Conservation (phyloP, 2,113 vertebrate species). For the Jacana jacana region DNA sequence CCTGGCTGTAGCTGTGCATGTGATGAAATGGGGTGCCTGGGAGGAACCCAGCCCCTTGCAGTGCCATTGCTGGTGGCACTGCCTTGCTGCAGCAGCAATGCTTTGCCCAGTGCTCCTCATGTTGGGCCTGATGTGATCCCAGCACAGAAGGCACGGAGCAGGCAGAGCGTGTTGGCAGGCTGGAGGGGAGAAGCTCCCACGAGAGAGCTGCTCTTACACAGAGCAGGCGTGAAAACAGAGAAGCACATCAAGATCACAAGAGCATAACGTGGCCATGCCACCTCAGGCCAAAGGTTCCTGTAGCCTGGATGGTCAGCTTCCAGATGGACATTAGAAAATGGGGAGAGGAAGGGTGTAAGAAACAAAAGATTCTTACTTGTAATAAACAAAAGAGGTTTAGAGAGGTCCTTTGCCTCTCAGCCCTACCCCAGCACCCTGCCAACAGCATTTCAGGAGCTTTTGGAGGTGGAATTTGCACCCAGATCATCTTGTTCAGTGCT, state of each 20-base stretch:
- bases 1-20: not conserved
- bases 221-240: not conserved
- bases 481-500: not conserved
- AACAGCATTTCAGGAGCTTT: not conserved
- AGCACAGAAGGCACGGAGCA: rapidly evolving
- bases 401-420: not conserved
- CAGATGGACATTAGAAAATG: rapidly evolving
- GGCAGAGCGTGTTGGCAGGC: not conserved
- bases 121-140: not conserved
- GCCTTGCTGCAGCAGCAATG: not conserved
- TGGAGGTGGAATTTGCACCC: not conserved
- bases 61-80: not conserved
- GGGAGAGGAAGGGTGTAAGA: not conserved
- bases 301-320: not conserved
- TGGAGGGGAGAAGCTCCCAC: not conserved
- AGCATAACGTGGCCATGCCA: not conserved
- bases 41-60: not conserved
- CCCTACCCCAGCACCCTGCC: not conserved
- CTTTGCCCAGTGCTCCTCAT: rapidly evolving
- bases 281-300: not conserved
- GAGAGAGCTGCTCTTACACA: not conserved
- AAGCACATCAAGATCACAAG: not conserved
- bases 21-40: not conserved
- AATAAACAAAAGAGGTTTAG: not conserved
- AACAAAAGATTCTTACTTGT: no score